Evolutionary conservation across 2,113 vertebrate species (phyloP).

Genomic region (Rhizomys pruinosus): DNA sequence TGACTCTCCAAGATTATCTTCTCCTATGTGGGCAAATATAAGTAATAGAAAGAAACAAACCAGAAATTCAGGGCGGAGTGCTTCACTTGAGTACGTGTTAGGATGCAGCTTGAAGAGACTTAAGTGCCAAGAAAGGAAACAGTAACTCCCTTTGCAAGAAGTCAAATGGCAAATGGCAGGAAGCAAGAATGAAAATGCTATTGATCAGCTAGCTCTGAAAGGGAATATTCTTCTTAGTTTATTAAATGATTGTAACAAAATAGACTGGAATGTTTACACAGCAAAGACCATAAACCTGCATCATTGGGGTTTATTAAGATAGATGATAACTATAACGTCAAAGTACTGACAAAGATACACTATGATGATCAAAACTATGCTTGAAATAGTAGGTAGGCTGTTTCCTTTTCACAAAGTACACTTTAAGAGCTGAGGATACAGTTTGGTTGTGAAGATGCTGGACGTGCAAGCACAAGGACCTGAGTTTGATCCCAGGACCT

Average conservation of each 20-base stretch:
- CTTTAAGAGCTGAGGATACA: too few relatives aligned
- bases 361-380: neutral
- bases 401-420: too few relatives aligned
- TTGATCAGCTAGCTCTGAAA: neutral
- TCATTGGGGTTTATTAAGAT: neutral
- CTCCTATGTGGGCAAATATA: neutral
- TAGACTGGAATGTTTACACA: neutral
- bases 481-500: too few relatives aligned
- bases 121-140: neutral
- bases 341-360: neutral
- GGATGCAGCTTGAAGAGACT: neutral
- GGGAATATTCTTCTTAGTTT: neutral
- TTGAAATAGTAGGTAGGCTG: neutral
- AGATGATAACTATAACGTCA: neutral
- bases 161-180: neutral
- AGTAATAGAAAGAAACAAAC: neutral
- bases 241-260: neutral
- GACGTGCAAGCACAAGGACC: too few relatives aligned
- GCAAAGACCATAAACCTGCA: neutral
- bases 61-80: neutral
- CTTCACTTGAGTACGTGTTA: neutral
- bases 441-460: too few relatives aligned
- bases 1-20: neutral
- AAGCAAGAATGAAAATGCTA: neutral
- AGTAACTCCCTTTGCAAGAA: neutral